Conservation (phyloP, 37 sponge, comb jelly and placozoan species). For the Halichondria panicea region DNA sequence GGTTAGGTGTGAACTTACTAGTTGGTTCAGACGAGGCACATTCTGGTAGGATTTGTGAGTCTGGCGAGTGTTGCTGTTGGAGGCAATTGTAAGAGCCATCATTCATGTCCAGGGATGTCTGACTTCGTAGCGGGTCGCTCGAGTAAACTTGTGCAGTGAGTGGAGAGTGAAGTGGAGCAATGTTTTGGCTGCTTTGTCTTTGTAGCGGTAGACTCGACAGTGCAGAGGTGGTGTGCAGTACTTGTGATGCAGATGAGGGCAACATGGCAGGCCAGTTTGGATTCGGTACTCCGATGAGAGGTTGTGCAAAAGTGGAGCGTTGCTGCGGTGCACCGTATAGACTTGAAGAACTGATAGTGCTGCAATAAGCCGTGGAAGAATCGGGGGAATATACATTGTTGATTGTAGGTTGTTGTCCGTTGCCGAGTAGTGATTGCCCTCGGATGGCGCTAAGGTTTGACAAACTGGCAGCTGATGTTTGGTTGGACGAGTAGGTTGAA, state of each 20-base stretch:
- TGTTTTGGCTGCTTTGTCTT: slow-evolving; percentile 33
- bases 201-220: slow-evolving; percentile 1
- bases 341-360: slow-evolving; percentile 1
- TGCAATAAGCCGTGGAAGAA: slow-evolving; percentile 5
- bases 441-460: too few species aligned
- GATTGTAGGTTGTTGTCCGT: too few species aligned
- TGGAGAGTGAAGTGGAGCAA: slow-evolving; percentile 63
- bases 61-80: slow-evolving; percentile 50
- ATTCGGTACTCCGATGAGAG: slow-evolving; percentile 40
- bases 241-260: slow-evolving; percentile 5
- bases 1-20: slow-evolving; percentile 38
- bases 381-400: slow-evolving; percentile 12
- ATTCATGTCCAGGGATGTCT: slow-evolving; percentile 39
- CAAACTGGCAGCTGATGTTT: too few species aligned
- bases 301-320: slow-evolving; percentile 8
- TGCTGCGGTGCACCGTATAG: slow-evolving; percentile 23
- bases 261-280: slow-evolving; percentile 48
- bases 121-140: slow-evolving; percentile 30
- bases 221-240: slow-evolving; percentile 11
- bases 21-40: slow-evolving; percentile 67
- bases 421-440: too few species aligned
- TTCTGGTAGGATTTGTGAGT: slow-evolving; percentile 60
- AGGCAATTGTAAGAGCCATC: slow-evolving; percentile 43
- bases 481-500: too few species aligned
- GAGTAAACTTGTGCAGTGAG: slow-evolving; percentile 66